A percentile compares a stretch with the other conserved stretches of the same genome.
These are phyloP conservation scores for Petaurus breviceps DNA, from an alignment of 2,113 vertebrate species.

Conservation along the genomic window DNA sequence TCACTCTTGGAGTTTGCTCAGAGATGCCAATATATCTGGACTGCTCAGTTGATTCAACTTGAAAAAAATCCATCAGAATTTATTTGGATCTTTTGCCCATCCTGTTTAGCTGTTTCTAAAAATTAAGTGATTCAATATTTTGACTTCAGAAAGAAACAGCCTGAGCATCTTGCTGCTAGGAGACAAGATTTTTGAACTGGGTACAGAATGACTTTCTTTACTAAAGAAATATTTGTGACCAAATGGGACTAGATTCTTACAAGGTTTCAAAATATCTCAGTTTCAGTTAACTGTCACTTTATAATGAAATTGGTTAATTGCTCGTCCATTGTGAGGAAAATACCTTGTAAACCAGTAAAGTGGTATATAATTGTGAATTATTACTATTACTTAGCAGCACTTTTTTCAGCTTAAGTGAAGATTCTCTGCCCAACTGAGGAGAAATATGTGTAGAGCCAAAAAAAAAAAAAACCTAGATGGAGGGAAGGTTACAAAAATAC, in stretches of 20 bases:
- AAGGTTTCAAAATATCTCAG: not conserved
- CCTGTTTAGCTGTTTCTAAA: not conserved
- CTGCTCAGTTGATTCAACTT: not conserved
- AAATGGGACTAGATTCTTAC: not conserved
- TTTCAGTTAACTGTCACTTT: not conserved
- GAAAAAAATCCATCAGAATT: not conserved
- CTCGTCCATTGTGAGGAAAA: not conserved
- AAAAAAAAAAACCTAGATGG: not conserved
- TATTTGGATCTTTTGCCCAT: slow-evolving; percentile 1
- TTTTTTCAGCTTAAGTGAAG: not conserved
- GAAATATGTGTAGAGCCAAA: not conserved
- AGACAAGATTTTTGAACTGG: not conserved
- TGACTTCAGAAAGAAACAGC: not conserved
- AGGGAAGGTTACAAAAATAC: not conserved
- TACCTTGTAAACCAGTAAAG: not conserved
- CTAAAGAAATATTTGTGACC: not conserved
- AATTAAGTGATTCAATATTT: not conserved
- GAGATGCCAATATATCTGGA: not conserved
- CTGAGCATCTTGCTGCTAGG: not conserved
- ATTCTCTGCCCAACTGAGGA: not conserved
- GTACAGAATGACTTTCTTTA: not conserved
- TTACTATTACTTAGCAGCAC: not conserved
- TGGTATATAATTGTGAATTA: not conserved
- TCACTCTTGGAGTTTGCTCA: not conserved
- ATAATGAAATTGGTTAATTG: not conserved